Evolutionary conservation across 2,888 invertebrate genomes (phyloP).

Genomic region (Timema cristinae): DNA sequence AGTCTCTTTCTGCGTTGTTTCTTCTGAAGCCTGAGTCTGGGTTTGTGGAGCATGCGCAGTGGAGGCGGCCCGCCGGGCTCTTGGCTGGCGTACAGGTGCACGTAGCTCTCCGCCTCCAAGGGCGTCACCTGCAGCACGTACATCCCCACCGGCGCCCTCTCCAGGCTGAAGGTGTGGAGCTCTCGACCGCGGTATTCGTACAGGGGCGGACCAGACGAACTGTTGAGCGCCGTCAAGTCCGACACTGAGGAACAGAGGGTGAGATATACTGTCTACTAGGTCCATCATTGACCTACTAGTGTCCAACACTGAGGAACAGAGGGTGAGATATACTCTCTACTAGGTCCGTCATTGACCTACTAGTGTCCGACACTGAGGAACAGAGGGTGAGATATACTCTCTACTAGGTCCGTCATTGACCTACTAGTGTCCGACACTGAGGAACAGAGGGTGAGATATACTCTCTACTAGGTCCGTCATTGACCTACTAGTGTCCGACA

Average conservation of each 20-base stretch:
- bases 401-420: no score
- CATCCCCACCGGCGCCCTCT: constrained; percentile 32
- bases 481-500: no score
- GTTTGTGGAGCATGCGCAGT: constrained; percentile 20
- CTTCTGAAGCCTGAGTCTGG: constrained; percentile 25
- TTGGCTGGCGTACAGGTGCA: constrained; percentile 35
- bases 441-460: no score
- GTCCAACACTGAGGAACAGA: no score
- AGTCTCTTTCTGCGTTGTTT: constrained; percentile 25
- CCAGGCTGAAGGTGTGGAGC: constrained; percentile 33
- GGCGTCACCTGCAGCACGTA: constrained; percentile 35
- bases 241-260: background rate
- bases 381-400: background rate
- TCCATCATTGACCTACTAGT: no score
- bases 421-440: no score
- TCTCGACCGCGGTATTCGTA: constrained; percentile 36
- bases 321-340: background rate
- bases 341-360: no score
- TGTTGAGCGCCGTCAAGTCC: background rate
- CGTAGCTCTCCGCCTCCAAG: constrained; percentile 36
- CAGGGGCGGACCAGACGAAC: constrained; percentile 22
- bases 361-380: no score
- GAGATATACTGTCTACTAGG: no score
- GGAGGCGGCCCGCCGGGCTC: constrained; percentile 26
- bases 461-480: background rate